A percentile compares a stretch with the other conserved stretches of the same genome.
Conservation (phyloP, 2,888 invertebrate species). For the Agonopterix heracliana region DNA sequence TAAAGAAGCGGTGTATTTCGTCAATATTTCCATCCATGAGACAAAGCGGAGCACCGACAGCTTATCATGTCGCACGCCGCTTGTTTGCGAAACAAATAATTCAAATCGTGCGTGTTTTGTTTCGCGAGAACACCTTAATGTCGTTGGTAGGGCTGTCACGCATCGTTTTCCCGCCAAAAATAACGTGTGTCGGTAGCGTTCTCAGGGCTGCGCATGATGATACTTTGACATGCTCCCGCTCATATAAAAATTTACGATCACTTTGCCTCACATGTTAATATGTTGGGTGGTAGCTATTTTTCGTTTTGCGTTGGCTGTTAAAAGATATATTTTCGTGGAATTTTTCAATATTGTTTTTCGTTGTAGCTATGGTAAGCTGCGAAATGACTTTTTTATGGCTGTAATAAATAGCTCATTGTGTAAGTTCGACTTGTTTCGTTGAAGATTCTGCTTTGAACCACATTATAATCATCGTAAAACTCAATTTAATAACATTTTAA, state of each 20-base stretch:
- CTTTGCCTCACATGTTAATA: constrained; percentile 44
- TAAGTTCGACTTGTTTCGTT: too few species aligned
- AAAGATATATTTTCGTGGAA: background rate
- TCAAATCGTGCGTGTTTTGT: constrained; percentile 48
- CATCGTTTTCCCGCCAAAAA: constrained; percentile 44
- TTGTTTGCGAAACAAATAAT: constrained; percentile 35
- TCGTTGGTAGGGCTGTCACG: constrained; percentile 49
- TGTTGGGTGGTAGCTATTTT: constrained; percentile 15
- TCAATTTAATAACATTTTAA: too few species aligned
- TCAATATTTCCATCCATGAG: too few species aligned
- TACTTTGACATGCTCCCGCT: constrained; percentile 44
- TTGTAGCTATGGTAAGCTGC: too few species aligned
- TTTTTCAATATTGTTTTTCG: too few species aligned
- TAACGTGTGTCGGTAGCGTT: constrained; percentile 33
- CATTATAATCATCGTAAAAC: too few species aligned
- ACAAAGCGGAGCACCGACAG: too few species aligned
- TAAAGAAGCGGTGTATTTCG: too few species aligned
- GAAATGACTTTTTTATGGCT: too few species aligned
- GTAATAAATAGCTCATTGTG: too few species aligned
- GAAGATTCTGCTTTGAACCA: too few species aligned
- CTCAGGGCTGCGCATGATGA: constrained; percentile 31
- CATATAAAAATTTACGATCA: constrained; percentile 60
- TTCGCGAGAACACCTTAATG: constrained; percentile 31
- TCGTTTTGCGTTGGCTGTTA: constrained; percentile 9
- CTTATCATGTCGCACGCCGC: background rate